Conservation (phyloP, 2,888 invertebrate genomes). For the Shargacucullia verbasci region DNA sequence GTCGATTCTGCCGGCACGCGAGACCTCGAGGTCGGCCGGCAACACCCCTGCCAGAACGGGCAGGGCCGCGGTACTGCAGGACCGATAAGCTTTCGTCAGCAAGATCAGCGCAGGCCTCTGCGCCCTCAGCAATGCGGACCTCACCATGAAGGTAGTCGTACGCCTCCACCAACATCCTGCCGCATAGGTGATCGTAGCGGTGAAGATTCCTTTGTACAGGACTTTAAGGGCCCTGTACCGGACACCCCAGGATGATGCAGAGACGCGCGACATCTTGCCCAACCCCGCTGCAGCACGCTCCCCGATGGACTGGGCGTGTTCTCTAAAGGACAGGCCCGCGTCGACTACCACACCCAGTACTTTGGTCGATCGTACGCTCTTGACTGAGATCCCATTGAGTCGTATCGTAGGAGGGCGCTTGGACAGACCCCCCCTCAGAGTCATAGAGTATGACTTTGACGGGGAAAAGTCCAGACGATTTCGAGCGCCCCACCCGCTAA, state of each 20-base stretch:
- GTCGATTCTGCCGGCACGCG: no score
- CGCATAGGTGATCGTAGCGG: conserved; percentile 16
- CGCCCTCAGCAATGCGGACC: conserved; percentile 1
- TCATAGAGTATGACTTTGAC: no score
- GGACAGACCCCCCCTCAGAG: no score
- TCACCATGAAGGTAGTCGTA: neutral
- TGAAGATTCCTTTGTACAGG: conserved; percentile 7
- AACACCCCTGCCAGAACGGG: no score
- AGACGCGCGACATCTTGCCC: no score
- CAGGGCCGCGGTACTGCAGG: no score
- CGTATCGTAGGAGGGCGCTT: conserved; percentile 1
- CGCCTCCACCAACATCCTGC: conserved; percentile 5
- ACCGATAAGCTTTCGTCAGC: no score
- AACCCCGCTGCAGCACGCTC: no score
- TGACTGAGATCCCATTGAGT: conserved; percentile 11
- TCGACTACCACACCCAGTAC: conserved; percentile 47
- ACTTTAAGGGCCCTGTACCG: conserved; percentile 2
- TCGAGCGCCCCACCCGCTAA: no score
- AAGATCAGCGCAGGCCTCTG: conserved; percentile 5
- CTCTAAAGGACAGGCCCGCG: conserved; percentile 9
- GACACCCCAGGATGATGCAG: conserved; percentile 52
- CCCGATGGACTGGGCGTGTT: conserved; percentile 50
- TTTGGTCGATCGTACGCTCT: no score
- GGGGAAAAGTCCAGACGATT: no score
- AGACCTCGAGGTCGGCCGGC: no score